These are phyloP conservation scores for Scaptomyza tumidula DNA, from an alignment of 2,888 invertebrate species.

Conservation along the genomic window DNA sequence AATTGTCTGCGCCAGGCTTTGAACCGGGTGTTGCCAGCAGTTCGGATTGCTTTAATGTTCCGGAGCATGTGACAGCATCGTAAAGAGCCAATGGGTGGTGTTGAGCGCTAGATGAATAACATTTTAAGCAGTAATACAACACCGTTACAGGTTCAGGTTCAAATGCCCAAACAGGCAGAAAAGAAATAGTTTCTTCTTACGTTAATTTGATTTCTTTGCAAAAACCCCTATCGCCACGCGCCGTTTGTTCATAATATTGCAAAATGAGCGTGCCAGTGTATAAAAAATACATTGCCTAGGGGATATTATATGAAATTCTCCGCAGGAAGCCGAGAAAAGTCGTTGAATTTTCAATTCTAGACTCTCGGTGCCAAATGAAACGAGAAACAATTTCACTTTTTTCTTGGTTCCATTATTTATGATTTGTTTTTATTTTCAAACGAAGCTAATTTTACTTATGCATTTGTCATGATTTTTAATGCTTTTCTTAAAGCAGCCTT, in stretches of 20 bases:
- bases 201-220: neutral
- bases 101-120: neutral
- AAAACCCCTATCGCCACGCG: slow-evolving; percentile 59
- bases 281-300: slow-evolving; percentile 40
- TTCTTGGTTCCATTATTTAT: neutral
- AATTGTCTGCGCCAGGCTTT: neutral
- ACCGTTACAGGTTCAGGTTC: neutral
- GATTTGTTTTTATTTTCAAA: neutral
- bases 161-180: neutral
- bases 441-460: neutral
- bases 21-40: slow-evolving; percentile 10
- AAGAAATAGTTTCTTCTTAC: no score
- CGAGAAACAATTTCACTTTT: slow-evolving; percentile 48
- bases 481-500: slow-evolving; percentile 33
- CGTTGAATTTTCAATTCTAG: slow-evolving; percentile 53
- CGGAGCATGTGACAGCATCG: neutral
- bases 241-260: slow-evolving; percentile 38
- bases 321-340: slow-evolving; percentile 62
- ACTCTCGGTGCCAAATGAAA: slow-evolving; percentile 61
- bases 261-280: slow-evolving; percentile 56
- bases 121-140: no score
- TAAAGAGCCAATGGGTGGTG: neutral
- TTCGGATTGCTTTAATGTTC: neutral
- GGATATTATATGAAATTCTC: slow-evolving; percentile 55
- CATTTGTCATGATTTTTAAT: slow-evolving; percentile 38